Evolutionary conservation across 2,113 vertebrate species (phyloP), one percentile per base, ranked within the genome.

Genomic region (Semnornis frantzii): DNA sequence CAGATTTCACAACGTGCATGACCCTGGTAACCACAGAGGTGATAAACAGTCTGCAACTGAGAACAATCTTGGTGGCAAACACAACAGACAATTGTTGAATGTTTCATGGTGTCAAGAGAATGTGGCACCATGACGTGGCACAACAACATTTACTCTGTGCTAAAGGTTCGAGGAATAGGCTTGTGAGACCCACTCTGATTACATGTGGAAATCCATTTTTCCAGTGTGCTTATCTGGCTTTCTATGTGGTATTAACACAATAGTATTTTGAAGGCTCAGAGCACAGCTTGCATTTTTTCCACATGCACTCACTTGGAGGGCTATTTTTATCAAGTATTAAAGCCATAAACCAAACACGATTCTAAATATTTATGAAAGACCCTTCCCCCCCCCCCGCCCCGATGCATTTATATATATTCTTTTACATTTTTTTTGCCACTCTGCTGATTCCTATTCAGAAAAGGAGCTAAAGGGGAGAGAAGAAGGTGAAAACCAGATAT

Each of bases 291-390:
- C 64, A 89, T 87, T 97, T 94, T 95, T 96, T 74, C 94, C 82
- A 82, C 77, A 80, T 80, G 76, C 31, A 71, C 72, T 93, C 81
- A 91, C 19, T 94, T 96, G 93, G 59, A 69, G 64, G 23, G 30
- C 54, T 93, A 95, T 95, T 96, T 95, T 95, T 94, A 90, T 65
- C 57, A 68, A 74, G 66, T 82, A 76, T 89, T 64, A 87, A 85
- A 87, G 39, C n/a, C n/a, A 73, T 91, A 92, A 93, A 95, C 95
- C 46, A 94, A 96, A 84, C 62, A 83, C 15, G 8, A 85, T 94
- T 89, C 59, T 90, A 96, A 95, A 92, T 87, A 85, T 87, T 94
- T 90, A 77, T 52, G 48, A 80, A 82, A 24, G 1, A 50, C 48
- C 50, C 60, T 86, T 37, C 37, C 37, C 37, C 37, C 8, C 37